Evolutionary conservation across 2,888 invertebrate genomes (phyloP).

Genomic region (Oscheius sp.): DNA sequence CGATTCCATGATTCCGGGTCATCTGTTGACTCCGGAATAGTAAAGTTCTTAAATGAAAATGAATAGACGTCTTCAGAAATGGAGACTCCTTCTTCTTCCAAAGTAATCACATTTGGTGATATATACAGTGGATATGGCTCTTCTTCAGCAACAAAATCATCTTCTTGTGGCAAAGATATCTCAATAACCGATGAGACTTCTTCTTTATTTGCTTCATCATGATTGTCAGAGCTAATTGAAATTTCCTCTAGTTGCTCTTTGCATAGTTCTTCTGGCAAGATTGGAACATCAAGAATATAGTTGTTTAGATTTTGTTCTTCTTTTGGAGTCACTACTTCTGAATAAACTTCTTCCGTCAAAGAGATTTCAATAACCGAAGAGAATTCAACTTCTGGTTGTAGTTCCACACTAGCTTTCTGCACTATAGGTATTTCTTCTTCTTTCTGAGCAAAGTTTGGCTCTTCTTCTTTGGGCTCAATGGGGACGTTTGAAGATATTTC

Average conservation of each 20-base stretch:
- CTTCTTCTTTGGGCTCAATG: not conserved
- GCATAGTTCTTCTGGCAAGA: not conserved
- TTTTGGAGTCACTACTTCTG: not conserved
- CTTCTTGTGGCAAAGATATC: no score
- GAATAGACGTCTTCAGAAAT: not conserved
- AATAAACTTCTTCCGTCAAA: not conserved
- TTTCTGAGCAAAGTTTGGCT: not conserved
- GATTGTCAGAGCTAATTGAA: not conserved
- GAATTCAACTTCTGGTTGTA: conserved; percentile 16
- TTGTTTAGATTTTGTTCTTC: not conserved
- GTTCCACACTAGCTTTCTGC: conserved; percentile 3
- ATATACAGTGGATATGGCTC: no score
- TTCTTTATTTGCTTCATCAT: not conserved
- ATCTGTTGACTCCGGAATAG: conserved; percentile 3
- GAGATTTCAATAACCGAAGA: no score
- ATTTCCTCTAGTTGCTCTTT: not conserved
- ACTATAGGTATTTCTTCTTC: not conserved
- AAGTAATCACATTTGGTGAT: not conserved
- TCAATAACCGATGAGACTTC: not conserved
- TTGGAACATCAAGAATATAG: not conserved
- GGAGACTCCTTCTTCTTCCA: not conserved
- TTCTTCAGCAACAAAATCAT: not conserved
- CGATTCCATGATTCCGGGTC: conserved; percentile 25
- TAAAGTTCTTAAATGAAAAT: not conserved
- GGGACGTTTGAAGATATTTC: no score